phyloP scores from a whole-genome alignment of 2,888 invertebrate species.

The Conops quadrifasciatus region DNA sequence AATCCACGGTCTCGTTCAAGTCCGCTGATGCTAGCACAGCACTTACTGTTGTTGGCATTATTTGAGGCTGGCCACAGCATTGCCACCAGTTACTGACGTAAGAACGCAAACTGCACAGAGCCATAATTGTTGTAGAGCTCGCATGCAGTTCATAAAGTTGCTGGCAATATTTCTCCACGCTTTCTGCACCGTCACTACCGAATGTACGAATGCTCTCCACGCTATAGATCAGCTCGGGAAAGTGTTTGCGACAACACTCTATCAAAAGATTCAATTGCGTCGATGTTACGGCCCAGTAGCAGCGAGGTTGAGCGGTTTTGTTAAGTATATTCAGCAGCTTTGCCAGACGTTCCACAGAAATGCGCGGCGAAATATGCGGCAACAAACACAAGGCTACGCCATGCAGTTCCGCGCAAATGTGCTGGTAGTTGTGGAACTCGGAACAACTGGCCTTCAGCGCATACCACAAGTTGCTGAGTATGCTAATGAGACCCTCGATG shows the following conservation, averaged over 20 bases:
- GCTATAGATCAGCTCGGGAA: constrained; percentile 50
- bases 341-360: constrained; percentile 52
- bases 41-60: background rate
- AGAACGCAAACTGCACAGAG: constrained; percentile 53
- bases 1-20: background rate
- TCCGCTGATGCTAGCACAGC: no score
- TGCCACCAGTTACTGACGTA: constrained; percentile 54
- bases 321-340: constrained; percentile 59
- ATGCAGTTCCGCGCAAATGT: constrained; percentile 54
- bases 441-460: constrained; percentile 54
- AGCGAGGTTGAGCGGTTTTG: constrained; percentile 51
- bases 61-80: background rate
- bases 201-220: constrained; percentile 53
- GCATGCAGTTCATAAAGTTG: constrained; percentile 38
- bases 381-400: constrained; percentile 54
- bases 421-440: constrained; percentile 53
- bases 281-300: constrained; percentile 46
- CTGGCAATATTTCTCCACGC: constrained; percentile 51
- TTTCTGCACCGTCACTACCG: constrained; percentile 54
- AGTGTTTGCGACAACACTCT: constrained; percentile 55
- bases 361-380: constrained; percentile 58
- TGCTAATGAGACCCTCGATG: constrained; percentile 61
- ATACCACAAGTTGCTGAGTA: constrained; percentile 62
- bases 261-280: constrained; percentile 54
- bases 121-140: constrained; percentile 45